Evolutionary conservation across 2,888 invertebrate species (phyloP).

Genomic region (Trachelus troglodyta): DNA sequence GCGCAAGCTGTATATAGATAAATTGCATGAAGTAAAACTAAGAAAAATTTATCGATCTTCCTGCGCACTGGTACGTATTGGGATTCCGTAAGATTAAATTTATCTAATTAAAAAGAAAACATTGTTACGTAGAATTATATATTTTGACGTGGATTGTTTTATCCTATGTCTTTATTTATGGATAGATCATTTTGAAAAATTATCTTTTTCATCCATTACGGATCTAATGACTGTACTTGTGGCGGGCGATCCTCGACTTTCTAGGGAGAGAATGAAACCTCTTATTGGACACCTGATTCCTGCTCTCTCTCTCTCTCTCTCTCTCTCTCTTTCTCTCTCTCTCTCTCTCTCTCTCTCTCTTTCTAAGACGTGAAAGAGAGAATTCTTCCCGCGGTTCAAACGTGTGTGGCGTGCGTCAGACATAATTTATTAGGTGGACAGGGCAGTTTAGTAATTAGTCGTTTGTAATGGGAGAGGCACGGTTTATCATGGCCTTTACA

Average conservation of each 20-base stretch:
- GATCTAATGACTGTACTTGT: background rate
- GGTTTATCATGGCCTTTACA: background rate
- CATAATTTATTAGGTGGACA: slow-evolving; percentile 46
- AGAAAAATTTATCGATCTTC: background rate
- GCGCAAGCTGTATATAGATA: background rate
- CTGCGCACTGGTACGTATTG: background rate
- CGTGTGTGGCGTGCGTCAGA: slow-evolving; percentile 33
- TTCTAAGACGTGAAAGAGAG: background rate
- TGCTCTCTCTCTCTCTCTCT: background rate
- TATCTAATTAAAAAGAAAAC: background rate
- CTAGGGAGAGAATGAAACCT: background rate
- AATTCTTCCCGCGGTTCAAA: slow-evolving; percentile 12
- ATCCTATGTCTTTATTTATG: background rate
- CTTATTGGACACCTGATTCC: background rate
- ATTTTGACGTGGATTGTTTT: background rate
- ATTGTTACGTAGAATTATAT: background rate
- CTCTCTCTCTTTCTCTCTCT: too few species aligned
- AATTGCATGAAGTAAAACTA: background rate
- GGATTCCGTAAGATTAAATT: background rate
- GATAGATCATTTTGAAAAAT: background rate
- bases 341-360: too few species aligned
- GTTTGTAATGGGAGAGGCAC: slow-evolving; percentile 36
- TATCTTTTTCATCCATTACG: background rate
- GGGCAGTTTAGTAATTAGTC: slow-evolving; percentile 51
- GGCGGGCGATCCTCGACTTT: background rate